phyloP scores from a whole-genome alignment of 2,888 invertebrate genomes.

The Halocaridina rubra region DNA sequence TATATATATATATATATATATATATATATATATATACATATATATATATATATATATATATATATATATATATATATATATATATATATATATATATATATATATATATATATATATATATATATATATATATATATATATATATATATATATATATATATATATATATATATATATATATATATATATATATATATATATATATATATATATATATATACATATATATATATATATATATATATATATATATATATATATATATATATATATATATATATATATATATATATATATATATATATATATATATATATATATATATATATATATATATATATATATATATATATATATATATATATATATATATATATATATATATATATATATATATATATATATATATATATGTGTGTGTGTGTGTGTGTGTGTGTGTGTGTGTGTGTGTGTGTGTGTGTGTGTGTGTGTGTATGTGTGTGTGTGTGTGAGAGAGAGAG shows the following conservation, averaged over 20 bases:
- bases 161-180: no score
- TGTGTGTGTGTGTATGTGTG: neutral
- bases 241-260: neutral
- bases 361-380: neutral
- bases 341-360: neutral
- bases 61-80: neutral
- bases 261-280: neutral
- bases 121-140: neutral
- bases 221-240: no score
- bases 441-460: neutral
- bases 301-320: neutral
- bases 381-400: neutral
- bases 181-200: no score
- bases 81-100: neutral
- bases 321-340: neutral
- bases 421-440: neutral
- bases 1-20: no score
- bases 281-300: neutral
- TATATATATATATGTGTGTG: neutral
- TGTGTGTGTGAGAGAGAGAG: no score
- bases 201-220: no score
- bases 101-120: neutral
- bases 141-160: no score
- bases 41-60: neutral
- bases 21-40: neutral